These are phyloP conservation scores for Choloepus hoffmanni DNA, from an alignment of 2,113 vertebrate genomes.

Conservation along the genomic window DNA sequence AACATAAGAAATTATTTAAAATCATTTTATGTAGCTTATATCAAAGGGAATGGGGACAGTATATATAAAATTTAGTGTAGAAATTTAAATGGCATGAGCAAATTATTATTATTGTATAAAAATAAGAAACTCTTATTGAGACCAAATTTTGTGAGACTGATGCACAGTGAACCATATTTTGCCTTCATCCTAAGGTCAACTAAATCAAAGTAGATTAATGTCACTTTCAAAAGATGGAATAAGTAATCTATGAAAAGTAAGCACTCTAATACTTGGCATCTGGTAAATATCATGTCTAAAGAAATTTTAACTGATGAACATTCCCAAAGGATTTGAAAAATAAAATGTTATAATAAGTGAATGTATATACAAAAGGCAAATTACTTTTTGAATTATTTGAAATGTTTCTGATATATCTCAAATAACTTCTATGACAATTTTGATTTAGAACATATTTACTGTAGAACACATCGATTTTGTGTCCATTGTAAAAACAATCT, in stretches of 20 bases:
- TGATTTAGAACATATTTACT: not conserved
- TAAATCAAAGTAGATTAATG: not conserved
- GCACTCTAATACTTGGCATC: conserved; percentile 7
- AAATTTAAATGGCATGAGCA: not conserved
- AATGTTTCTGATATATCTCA: not conserved
- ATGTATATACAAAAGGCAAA: not conserved
- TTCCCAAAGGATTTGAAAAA: not conserved
- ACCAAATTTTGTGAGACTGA: not conserved
- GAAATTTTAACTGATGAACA: not conserved
- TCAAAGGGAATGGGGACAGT: not conserved
- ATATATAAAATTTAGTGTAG: not conserved
- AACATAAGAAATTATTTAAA: not conserved
- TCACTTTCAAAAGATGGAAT: not conserved
- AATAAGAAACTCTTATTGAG: not conserved
- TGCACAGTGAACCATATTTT: not conserved
- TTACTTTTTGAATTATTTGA: not conserved
- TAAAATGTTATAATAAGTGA: not conserved
- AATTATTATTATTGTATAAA: not conserved
- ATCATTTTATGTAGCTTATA: not conserved
- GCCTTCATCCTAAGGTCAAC: not conserved
- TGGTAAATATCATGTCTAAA: not conserved
- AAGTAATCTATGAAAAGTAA: conserved; percentile 26
- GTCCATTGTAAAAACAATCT: not conserved
- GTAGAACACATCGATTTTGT: not conserved
- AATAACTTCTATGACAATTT: not conserved